Evolutionary conservation across 2,888 invertebrate species (phyloP), one percentile per base, ranked within the genome.

Genomic region (Abrostola tripartita): DNA sequence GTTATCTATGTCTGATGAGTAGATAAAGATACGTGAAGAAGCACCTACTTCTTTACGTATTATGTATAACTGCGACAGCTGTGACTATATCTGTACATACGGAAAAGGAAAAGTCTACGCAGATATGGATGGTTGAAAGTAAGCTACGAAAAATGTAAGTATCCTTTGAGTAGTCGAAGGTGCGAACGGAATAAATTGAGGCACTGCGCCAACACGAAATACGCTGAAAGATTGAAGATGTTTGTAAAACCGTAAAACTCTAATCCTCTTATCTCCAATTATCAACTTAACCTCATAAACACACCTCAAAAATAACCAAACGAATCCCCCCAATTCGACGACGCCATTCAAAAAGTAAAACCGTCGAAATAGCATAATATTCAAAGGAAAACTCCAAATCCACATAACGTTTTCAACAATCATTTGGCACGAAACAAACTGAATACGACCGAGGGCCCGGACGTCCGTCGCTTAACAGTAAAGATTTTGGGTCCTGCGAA

Each of bases 401-500:
- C 61, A 52, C 73, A 63, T 76, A 73, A 74, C 64, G 62, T 59
- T 51, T 37, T 50, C 53, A 55, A 63, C 65, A 77, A 76, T 74
- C 77, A 68, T 71, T 77, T 52, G 52, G 38, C 44, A 37, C 50
- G 55, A 64, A 58, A 66, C 70, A 64, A 68, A 63, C 79, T 66
- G 58, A 66, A 78, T 78, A 59, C 73, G 62, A 66, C 57, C 68
- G 50, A 55, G 57, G 62, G 62, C 61, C 52, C 76, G 68, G 76
- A 76, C 61, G 65, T 78, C 73, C 76, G 76, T 37, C 57, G 78
- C 67, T 75, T 70, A 65, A 77, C 72, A 77, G 75, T 73, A 77
- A 67, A 78, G 65, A 69, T 78, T 69, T 60, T 9, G 35, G 6
- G 5, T 35, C 40, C 38, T 7, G 6, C 50, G 51, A 24, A 52